Evolutionary conservation across 2,113 vertebrate species (phyloP), one percentile per base, ranked within the genome.

Genomic region (Zosterops hypoxanthus): DNA sequence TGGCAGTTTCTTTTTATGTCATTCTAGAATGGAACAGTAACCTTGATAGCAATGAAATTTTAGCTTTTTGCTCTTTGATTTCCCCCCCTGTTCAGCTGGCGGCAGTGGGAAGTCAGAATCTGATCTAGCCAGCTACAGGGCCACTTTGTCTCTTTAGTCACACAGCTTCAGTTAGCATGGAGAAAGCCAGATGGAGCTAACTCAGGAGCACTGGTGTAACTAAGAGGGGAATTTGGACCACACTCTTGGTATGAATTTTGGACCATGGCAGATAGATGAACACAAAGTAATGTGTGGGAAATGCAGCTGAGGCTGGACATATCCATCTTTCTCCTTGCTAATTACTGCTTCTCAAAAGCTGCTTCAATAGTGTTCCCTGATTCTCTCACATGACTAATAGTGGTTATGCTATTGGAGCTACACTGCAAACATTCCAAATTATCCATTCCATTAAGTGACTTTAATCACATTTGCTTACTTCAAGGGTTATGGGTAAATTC

Each of bases 281-380:
- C 11, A 70, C 0, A 4, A 65, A 25, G 6, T 17, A 39, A 84
- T 3, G 5, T 21, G 5, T 44, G 7, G 4, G 15, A 86, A 80
- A 53, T 47, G 44, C 17, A 93, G 11, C 13, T 41, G 36, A 69
- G 41, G 19, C 22, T 66, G 25, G 52, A 60, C 50, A 31, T 24
- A 23, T 15, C 33, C 9, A 9, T 41, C 24, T 68, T 64, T 46
- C 33, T 70, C 8, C 6, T 24, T 57, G 11, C 3, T 49, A 44
- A 28, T 61, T 64, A 31, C 8, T 26, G 8, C 24, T 59, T 79
- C 42, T 79, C 29, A 50, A 36, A 34, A 53, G 18, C 9, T 44
- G 22, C 11, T 46, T 76, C 18, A 28, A 0, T 31, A 41, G 4
- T 49, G 22, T 1, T 2, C 7, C 9, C 21, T 41, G 8, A 42